These are phyloP conservation scores for Petrophora chlorosata DNA, from an alignment of 2,888 invertebrate species.

Conservation along the genomic window DNA sequence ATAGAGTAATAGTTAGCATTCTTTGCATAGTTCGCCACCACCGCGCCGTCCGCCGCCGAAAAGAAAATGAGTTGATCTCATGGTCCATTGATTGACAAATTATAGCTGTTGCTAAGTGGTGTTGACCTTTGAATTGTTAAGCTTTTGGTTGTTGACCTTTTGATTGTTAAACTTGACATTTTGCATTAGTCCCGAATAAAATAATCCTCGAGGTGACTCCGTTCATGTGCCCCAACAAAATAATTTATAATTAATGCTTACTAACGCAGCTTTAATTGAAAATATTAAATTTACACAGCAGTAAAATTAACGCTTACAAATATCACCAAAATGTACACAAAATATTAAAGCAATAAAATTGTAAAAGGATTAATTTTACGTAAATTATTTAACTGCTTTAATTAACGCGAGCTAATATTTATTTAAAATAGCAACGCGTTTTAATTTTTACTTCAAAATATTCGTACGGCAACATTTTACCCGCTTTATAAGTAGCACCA, in stretches of 20 bases:
- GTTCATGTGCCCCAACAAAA: too few relatives aligned
- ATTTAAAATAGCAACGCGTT: constrained; percentile 6
- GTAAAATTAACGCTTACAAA: not conserved
- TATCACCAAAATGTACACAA: constrained; percentile 2
- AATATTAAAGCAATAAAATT: constrained; percentile 7
- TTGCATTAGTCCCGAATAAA: too few relatives aligned
- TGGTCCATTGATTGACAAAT: too few relatives aligned
- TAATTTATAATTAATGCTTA: not conserved
- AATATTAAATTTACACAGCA: not conserved
- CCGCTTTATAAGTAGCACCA: not conserved
- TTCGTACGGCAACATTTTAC: not conserved
- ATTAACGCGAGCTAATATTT: constrained; percentile 19
- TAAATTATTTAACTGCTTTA: constrained; percentile 14
- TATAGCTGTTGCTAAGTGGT: too few relatives aligned
- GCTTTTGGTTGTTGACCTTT: too few relatives aligned
- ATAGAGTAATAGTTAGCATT: too few relatives aligned
- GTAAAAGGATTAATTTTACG: constrained; percentile 11
- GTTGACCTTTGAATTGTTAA: too few relatives aligned
- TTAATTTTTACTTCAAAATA: constrained; percentile 9
- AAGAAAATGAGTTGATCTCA: too few relatives aligned
- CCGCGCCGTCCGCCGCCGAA: too few relatives aligned
- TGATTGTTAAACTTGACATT: too few relatives aligned
- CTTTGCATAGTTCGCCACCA: too few relatives aligned
- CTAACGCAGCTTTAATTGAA: not conserved
- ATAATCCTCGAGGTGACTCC: too few relatives aligned